Evolutionary conservation across 2,113 vertebrate species (phyloP), one percentile per base, ranked within the genome.

Genomic region (Muntiacus reevesi): DNA sequence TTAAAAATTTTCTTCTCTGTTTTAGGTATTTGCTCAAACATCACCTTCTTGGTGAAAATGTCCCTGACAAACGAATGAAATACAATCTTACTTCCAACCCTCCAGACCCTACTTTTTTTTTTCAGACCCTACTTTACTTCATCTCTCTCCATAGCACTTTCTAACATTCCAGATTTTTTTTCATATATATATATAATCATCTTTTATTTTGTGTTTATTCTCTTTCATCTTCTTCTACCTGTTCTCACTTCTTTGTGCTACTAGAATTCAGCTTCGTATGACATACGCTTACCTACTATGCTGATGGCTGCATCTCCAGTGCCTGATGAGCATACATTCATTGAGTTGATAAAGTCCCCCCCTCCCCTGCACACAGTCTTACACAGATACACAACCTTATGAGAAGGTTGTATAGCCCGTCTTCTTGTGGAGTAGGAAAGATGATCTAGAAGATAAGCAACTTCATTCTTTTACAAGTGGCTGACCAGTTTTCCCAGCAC

Each of bases 301-400:
- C 16, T 36, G n/a, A 55, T 2, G 36, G 0, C 4, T 57, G 1
- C 57, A 64, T 25, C 1, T 3, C 40, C 2, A 17, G 6, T 90
- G 45, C 28, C 11, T 90, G 12, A 43, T 45, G 55, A 82, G 3
- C 84, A 21, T 9, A 91, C 57, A 87, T 87, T 90, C 45, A 62
- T 27, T 76, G 62, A 90, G 13, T n/a, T 79, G 7, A 52, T 52
- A 82, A 76, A 43, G 5, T 14, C 1, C 5, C 21, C 50, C 19
- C 17, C 4, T 11, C 1, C 27, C 33, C n/a, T 2, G 71, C 1
- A 55, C 25, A 55, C 3, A 67, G 74, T 43, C 74, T 43, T 43
- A 52, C 47, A 54, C 3, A 55, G 33, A 47, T 5, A 86, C 1
- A 52, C 33, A 78, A 40, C 40, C 64, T 33, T 83, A 36, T 82